Evolutionary conservation across 2,113 vertebrate genomes (phyloP).

Genomic region (Periophthalmus modestus): DNA sequence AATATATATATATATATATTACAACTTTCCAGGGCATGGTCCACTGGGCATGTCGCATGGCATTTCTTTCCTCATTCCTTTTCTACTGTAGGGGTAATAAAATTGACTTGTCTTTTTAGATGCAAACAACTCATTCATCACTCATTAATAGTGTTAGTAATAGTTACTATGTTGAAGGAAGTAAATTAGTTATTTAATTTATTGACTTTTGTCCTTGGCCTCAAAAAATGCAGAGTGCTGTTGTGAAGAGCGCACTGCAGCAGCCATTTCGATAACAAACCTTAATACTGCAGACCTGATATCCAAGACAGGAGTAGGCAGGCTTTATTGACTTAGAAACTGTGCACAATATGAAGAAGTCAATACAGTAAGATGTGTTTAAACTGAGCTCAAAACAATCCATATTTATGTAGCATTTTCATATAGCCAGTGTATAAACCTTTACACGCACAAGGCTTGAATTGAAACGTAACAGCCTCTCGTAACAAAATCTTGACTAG

Average conservation of each 20-base stretch:
- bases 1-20: too few species aligned
- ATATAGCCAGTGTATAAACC: background rate
- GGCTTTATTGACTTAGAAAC: background rate
- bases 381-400: background rate
- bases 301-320: background rate
- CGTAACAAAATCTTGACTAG: too few species aligned
- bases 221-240: background rate
- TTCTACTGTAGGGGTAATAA: background rate
- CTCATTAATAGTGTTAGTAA: background rate
- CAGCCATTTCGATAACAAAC: background rate
- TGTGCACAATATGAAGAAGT: background rate
- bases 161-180: background rate
- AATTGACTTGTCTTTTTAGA: background rate
- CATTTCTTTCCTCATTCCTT: background rate
- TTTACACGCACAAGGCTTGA: too few species aligned
- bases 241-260: background rate
- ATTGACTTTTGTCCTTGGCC: background rate
- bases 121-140: background rate
- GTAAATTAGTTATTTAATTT: background rate
- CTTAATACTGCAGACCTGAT: background rate
- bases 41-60: too few species aligned
- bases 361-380: background rate
- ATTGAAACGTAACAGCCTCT: too few species aligned
- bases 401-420: background rate
- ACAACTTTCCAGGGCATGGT: background rate